Percentiles rank a stretch among this genome's conserved stretches.
Conservation (phyloP, 2,113 vertebrate species). For the Actenoides lindsayi region DNA sequence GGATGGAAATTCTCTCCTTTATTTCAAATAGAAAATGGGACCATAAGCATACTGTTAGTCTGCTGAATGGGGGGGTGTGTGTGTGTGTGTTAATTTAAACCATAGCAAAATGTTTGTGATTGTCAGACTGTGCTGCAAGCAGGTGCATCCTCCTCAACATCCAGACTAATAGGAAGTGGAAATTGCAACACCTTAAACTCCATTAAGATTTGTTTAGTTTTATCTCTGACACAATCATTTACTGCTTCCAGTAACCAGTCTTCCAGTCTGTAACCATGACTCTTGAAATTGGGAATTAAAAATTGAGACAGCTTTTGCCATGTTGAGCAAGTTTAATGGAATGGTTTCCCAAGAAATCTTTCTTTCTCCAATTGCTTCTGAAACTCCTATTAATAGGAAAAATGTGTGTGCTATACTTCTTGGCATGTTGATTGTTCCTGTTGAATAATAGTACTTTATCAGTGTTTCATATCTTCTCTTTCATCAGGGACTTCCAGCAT, state of each 20-base stretch:
- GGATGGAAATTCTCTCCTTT: not conserved
- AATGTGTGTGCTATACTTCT: not conserved
- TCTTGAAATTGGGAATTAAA: slow-evolving; percentile 8
- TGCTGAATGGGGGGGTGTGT: not conserved
- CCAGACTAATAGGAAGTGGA: not conserved
- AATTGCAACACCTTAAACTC: not conserved
- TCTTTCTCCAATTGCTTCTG: not conserved
- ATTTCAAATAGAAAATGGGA: not conserved
- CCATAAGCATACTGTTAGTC: not conserved
- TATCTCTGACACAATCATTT: not conserved
- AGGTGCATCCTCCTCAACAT: not conserved
- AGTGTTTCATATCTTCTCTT: not conserved
- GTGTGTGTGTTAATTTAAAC: too few species aligned
- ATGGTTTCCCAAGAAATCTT: not conserved
- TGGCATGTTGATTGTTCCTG: not conserved
- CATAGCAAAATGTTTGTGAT: not conserved
- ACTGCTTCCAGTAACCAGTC: too few species aligned
- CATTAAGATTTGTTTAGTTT: not conserved
- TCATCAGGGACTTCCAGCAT: not conserved
- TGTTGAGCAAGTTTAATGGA: not conserved
- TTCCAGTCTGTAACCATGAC: not conserved
- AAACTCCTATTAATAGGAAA: not conserved
- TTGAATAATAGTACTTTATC: not conserved
- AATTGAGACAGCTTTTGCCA: not conserved
- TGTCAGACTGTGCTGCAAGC: not conserved